A percentile compares a stretch with the other conserved stretches of the same genome.
Conservation (phyloP, 2,113 vertebrate species). For the Pleuronectes platessa region DNA sequence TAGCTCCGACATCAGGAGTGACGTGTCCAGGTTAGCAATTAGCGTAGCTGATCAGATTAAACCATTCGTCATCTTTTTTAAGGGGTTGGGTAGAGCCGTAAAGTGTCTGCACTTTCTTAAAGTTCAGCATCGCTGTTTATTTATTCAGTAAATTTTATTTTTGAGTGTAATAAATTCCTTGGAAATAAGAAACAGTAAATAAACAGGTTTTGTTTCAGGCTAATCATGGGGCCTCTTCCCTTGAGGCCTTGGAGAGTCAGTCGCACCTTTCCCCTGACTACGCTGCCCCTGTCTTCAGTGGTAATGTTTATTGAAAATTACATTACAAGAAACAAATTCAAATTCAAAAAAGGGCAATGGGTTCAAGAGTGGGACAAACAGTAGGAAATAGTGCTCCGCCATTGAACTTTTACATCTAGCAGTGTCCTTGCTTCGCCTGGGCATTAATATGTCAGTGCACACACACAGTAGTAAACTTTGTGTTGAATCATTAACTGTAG, state of each 20-base stretch:
- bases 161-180: background rate
- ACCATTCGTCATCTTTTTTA: background rate
- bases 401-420: conserved; percentile 47
- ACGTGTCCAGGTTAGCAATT: background rate
- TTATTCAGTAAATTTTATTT: background rate
- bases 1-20: background rate
- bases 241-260: background rate
- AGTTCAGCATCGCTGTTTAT: too few relatives aligned
- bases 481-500: conserved; percentile 85
- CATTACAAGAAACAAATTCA: background rate
- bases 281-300: too few relatives aligned
- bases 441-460: conserved; percentile 75
- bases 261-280: background rate
- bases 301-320: background rate
- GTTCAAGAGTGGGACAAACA: conserved; percentile 2
- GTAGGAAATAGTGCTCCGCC: conserved; percentile 31
- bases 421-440: conserved; percentile 54
- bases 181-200: background rate
- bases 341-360: background rate
- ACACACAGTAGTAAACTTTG: conserved; percentile 78
- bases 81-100: too few relatives aligned
- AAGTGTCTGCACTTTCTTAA: too few relatives aligned
- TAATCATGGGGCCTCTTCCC: background rate
- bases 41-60: background rate
- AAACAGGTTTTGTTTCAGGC: background rate